phyloP scores from a whole-genome alignment of 2,113 vertebrate species.

The Anhinga rufa region DNA sequence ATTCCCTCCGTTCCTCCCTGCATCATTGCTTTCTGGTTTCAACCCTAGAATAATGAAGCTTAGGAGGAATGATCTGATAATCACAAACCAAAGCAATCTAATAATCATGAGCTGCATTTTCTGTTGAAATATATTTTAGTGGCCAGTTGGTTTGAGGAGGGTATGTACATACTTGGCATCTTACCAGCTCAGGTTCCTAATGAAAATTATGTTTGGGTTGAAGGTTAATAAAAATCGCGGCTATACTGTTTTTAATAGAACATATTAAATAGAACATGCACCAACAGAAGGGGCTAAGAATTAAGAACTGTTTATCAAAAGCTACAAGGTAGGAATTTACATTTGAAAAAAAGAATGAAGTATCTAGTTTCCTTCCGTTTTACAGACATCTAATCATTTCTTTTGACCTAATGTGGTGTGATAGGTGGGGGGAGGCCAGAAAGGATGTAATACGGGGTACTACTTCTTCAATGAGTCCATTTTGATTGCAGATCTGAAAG shows the following conservation, averaged over 20 bases:
- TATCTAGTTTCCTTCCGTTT: slow-evolving; percentile 23
- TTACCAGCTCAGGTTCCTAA: not conserved
- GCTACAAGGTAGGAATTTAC: not conserved
- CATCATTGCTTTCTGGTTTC: not conserved
- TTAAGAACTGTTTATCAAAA: not conserved
- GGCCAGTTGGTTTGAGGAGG: not conserved
- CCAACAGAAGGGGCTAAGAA: not conserved
- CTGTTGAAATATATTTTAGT: not conserved
- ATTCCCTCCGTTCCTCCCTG: not conserved
- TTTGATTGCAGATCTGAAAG: not conserved
- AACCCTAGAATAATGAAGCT: not conserved
- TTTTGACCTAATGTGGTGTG: not conserved
- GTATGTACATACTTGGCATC: accelerated
- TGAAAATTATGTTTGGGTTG: not conserved
- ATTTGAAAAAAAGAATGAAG: not conserved
- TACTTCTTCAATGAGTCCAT: not conserved
- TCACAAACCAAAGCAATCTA: not conserved
- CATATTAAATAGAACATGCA: not conserved
- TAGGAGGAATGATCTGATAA: not conserved
- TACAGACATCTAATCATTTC: not conserved
- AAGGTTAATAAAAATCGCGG: not conserved
- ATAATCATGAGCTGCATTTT: not conserved
- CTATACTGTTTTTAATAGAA: not conserved
- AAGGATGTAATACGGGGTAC: not conserved
- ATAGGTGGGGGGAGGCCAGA: not conserved